Conservation (phyloP, 2,113 vertebrate genomes). For the Stegastes partitus region DNA sequence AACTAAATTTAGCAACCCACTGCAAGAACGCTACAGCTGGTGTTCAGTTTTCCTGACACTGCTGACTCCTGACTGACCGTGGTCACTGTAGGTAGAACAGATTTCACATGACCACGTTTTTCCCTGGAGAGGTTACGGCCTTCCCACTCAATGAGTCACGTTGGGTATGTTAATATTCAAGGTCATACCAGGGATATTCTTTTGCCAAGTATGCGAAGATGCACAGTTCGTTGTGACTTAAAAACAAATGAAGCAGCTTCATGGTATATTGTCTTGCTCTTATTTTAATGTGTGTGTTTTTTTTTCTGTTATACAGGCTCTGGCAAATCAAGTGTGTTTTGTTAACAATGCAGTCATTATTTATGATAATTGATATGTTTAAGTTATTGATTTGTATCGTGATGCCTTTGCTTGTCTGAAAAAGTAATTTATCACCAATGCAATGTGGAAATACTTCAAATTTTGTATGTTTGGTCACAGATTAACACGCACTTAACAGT, state of each 20-base stretch:
- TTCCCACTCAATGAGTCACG: slow-evolving; percentile 6
- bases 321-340: slow-evolving; percentile 47
- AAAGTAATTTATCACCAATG: slow-evolving; percentile 45
- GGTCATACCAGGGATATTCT: slow-evolving; percentile 20
- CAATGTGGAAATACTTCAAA: slow-evolving; percentile 45
- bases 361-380: slow-evolving; percentile 75
- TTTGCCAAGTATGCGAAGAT: slow-evolving; percentile 53
- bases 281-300: slow-evolving; percentile 52
- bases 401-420: slow-evolving; percentile 64
- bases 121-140: neutral
- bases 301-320: slow-evolving; percentile 56
- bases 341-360: slow-evolving; percentile 69
- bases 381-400: slow-evolving; percentile 77
- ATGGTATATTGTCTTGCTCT: slow-evolving; percentile 48
- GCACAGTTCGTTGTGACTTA: slow-evolving; percentile 38
- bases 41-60: slow-evolving; percentile 22
- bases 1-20: slow-evolving; percentile 7
- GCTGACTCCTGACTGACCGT: neutral
- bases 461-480: slow-evolving; percentile 35
- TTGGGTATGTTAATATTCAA: slow-evolving; percentile 39
- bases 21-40: neutral
- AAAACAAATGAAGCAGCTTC: slow-evolving; percentile 55
- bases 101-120: slow-evolving; percentile 11
- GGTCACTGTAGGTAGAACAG: neutral
- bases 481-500: slow-evolving; percentile 57